Percentiles rank a stretch among this genome's conserved stretches.
These are phyloP conservation scores for Muscicapa striata DNA, from an alignment of 2,797 vertebrate species.

Conservation along the genomic window DNA sequence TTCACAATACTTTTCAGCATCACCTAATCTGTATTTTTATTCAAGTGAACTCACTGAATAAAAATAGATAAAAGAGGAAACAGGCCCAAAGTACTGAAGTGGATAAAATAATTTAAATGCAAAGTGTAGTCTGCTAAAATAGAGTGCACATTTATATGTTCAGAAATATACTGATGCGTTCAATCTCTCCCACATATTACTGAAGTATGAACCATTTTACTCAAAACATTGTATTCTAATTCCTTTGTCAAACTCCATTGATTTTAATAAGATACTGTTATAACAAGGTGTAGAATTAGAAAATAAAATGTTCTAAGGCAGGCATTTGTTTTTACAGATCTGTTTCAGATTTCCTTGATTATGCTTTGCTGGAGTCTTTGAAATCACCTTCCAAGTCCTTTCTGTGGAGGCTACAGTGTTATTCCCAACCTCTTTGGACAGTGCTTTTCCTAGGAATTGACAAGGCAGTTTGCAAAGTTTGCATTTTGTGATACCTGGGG, in stretches of 20 bases:
- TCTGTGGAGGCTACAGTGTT: neutral
- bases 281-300: neutral
- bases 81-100: neutral
- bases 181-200: neutral
- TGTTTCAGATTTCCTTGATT: neutral
- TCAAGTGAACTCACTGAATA: neutral
- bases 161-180: neutral
- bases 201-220: neutral
- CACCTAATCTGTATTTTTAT: neutral
- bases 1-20: neutral
- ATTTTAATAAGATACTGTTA: neutral
- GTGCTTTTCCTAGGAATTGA: neutral
- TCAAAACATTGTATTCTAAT: neutral
- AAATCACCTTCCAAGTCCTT: neutral
- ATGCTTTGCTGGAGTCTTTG: neutral
- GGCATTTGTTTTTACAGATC: neutral
- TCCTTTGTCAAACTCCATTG: neutral
- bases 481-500: neutral
- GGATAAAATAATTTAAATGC: constrained; percentile 19
- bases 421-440: neutral
- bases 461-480: neutral
- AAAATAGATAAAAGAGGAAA: constrained; percentile 9
- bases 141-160: neutral
- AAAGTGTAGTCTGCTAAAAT: neutral
- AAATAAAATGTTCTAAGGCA: neutral